Evolutionary conservation across 2,888 invertebrate species (phyloP).

Genomic region (Drosophila kokeensis): DNA sequence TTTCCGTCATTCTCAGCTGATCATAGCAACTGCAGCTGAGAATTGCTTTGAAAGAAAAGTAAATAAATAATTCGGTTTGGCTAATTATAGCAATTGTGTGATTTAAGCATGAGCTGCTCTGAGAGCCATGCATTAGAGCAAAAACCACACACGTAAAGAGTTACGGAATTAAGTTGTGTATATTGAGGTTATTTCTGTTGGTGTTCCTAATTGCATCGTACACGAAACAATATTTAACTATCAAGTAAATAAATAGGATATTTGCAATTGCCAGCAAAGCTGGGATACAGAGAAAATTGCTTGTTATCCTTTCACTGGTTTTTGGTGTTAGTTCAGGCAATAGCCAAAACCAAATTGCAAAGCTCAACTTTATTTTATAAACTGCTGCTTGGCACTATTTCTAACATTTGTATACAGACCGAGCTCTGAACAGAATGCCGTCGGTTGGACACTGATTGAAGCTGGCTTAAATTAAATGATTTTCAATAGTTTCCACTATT

Average conservation of each 20-base stretch:
- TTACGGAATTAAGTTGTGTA: slow-evolving; percentile 10
- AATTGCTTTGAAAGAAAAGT: slow-evolving; percentile 9
- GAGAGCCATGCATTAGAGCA: neutral
- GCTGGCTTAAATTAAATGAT: neutral
- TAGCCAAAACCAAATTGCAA: neutral
- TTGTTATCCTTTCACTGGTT: neutral
- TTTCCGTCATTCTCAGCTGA: too few relatives aligned
- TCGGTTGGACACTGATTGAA: neutral
- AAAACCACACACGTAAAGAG: slow-evolving; percentile 21
- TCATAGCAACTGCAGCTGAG: neutral
- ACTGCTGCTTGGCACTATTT: neutral
- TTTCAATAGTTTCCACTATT: neutral
- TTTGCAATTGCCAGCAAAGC: neutral
- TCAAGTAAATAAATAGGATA: slow-evolving; percentile 9
- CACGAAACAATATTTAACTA: neutral
- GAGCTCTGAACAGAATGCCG: too few relatives aligned
- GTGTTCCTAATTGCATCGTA: neutral
- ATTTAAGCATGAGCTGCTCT: slow-evolving; percentile 7
- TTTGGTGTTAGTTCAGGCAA: neutral
- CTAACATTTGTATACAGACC: too few relatives aligned
- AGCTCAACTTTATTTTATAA: neutral
- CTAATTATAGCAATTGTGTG: slow-evolving; percentile 9
- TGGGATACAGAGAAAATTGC: neutral
- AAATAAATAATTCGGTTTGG: neutral
- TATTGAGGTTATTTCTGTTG: neutral